Conservation (phyloP, 1,140 invertebrate species). For the Ectropis grisescens region DNA sequence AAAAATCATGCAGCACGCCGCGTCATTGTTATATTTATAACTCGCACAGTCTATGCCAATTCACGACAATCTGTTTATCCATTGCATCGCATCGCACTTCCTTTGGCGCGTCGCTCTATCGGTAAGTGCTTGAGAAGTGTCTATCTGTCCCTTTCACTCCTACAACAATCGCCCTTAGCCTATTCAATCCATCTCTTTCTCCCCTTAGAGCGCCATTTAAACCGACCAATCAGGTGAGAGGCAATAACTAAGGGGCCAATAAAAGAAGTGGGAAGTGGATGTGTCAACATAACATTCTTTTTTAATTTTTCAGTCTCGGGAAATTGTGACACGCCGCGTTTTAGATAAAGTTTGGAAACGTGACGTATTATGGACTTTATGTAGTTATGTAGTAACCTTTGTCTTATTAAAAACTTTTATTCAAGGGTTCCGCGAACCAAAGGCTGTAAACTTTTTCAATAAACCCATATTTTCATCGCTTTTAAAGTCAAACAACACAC, state of each 20-base stretch:
- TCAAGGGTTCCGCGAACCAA: too few relatives aligned
- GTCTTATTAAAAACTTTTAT: too few relatives aligned
- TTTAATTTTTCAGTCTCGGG: constrained; percentile 17
- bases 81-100: constrained; percentile 37
- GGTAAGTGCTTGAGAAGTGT: constrained; percentile 62
- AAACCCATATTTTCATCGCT: too few relatives aligned
- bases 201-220: constrained; percentile 48
- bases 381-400: too few relatives aligned
- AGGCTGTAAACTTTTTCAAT: too few relatives aligned
- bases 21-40: too few relatives aligned
- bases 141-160: constrained; percentile 44
- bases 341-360: too few relatives aligned
- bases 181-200: constrained; percentile 36
- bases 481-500: too few relatives aligned
- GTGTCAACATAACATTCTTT: constrained; percentile 63
- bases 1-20: too few relatives aligned
- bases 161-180: constrained; percentile 13
- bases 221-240: constrained; percentile 49
- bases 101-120: constrained; percentile 46
- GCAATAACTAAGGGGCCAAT: constrained; percentile 47
- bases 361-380: too few relatives aligned
- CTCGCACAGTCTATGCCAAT: too few relatives aligned
- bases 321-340: constrained; percentile 4
- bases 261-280: constrained; percentile 53
- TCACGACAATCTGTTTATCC: too few relatives aligned